Evolutionary conservation across 2,113 vertebrate species (phyloP).

Genomic region (Bothrops jararaca): DNA sequence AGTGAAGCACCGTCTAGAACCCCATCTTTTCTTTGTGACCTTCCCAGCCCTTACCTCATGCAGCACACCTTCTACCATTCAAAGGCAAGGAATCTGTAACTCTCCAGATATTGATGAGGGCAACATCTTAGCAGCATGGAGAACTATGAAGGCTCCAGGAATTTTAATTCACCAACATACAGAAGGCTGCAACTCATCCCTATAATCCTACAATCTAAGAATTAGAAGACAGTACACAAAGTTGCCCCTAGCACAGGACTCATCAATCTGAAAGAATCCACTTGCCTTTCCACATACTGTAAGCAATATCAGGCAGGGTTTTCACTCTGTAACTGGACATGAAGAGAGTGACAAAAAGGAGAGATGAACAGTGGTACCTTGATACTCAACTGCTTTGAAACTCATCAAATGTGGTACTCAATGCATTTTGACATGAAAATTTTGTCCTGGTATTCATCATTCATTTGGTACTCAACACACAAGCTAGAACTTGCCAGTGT

Average conservation of each 20-base stretch:
- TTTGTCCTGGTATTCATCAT: background rate
- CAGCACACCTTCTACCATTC: background rate
- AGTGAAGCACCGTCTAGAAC: background rate
- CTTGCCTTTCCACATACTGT: background rate
- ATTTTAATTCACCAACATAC: background rate
- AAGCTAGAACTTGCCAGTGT: background rate
- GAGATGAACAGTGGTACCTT: background rate
- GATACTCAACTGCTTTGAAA: background rate
- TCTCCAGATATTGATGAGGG: background rate
- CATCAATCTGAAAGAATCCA: background rate
- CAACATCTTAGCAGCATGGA: background rate
- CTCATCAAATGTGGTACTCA: background rate
- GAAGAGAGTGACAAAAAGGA: background rate
- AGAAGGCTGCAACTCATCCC: background rate
- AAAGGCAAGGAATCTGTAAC: background rate
- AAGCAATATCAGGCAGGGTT: background rate
- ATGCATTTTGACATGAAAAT: background rate
- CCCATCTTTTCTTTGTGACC: background rate
- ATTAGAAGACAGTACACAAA: background rate
- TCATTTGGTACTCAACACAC: background rate
- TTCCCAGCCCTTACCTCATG: background rate
- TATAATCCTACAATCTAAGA: background rate
- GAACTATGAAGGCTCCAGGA: background rate
- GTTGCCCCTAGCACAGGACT: background rate
- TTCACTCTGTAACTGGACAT: background rate